Conservation (phyloP, 2,888 invertebrate species). For the Hirtodrosophila cameraria region DNA sequence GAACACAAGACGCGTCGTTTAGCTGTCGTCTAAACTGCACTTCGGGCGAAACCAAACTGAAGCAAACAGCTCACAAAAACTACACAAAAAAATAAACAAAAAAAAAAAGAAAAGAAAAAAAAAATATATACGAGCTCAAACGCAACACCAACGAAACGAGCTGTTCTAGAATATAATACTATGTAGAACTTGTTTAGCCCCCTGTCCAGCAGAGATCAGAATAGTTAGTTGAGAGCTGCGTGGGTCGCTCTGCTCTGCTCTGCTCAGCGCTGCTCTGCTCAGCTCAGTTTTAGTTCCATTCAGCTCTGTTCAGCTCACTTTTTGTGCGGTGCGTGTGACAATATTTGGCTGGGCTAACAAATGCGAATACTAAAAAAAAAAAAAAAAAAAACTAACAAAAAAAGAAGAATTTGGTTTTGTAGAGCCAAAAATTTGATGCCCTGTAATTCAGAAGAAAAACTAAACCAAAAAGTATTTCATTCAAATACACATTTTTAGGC, state of each 20-base stretch:
- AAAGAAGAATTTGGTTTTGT: no score
- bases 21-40: slow-evolving; percentile 50
- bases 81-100: slow-evolving; percentile 1
- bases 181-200: slow-evolving; percentile 42
- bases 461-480: no score
- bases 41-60: slow-evolving; percentile 50
- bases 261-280: not conserved
- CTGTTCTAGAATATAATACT: slow-evolving; percentile 29
- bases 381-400: no score
- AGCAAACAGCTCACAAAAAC: slow-evolving; percentile 4
- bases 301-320: not conserved
- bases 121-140: no score
- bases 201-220: slow-evolving; percentile 26
- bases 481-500: no score
- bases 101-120: slow-evolving; percentile 3
- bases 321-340: slow-evolving; percentile 15
- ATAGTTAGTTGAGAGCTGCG: slow-evolving; percentile 28
- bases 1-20: slow-evolving; percentile 24
- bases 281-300: no score
- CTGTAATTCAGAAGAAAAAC: no score
- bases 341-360: not conserved
- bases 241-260: slow-evolving; percentile 18
- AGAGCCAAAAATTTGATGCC: no score
- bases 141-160: slow-evolving; percentile 20
- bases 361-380: no score